Evolutionary conservation across 2,113 vertebrate genomes (phyloP), one percentile per base, ranked within the genome.

Genomic region (Tetrao urogallus): DNA sequence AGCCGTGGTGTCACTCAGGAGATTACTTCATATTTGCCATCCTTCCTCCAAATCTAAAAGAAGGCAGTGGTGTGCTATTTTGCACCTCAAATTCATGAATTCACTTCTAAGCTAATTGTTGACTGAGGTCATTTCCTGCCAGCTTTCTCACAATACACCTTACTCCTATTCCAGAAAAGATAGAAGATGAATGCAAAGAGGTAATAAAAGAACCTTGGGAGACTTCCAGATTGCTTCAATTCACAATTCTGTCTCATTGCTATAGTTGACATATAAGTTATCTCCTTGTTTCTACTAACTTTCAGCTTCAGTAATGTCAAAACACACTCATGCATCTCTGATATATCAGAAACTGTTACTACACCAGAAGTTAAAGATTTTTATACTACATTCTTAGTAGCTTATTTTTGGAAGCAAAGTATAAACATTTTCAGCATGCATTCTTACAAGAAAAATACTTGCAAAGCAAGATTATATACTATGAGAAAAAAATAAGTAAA

Each of bases 391-490:
- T 82, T 91, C 72, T 71, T 30, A 67, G n/a, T 72, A 78, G 43
- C 47, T 88, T 83, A 40, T 64, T 88, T 87, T 57, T 93, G 73
- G 47, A 94, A 69, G 70, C 0, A 0, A 94, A 88, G 20, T 47
- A 28, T 84, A 95, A 95, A 83, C 32, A 84, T 79, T 88, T 82
- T 73, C 57, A 94, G 42, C 70, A 52, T 43, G 61, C 8, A 8
- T 64, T 36, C 88, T 82, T 66, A 63, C 6, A 86, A 86, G 43
- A 82, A 78, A 82, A 78, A 43, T 36, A 47, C 92, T 95, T 92
- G 54, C 70, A 92, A 93, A 90, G 94, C 88, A 56, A 48, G 42
- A 86, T 79, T 54, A 50, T 52, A 93, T 95, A 83, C 95, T 78
- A 54, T 65, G 52, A 93, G 77, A 50, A 88, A 88, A 80, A 61